phyloP scores from a whole-genome alignment of 2,888 invertebrate genomes.

The Diarsia rubi region DNA sequence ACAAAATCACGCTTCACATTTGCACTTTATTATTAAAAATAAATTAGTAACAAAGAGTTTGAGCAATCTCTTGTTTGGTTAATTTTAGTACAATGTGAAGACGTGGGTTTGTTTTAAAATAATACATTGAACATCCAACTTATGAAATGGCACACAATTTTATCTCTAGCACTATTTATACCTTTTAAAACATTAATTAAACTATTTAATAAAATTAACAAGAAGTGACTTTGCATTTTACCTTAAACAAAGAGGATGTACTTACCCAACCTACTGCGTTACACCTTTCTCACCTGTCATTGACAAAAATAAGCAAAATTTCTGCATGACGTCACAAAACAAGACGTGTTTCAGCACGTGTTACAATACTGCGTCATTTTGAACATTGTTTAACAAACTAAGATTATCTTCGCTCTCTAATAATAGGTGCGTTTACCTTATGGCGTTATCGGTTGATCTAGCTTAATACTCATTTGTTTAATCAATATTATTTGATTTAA shows the following conservation, averaged over 20 bases:
- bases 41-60: conserved; percentile 26
- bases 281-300: conserved; percentile 42
- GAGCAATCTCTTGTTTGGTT: neutral
- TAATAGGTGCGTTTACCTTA: conserved; percentile 27
- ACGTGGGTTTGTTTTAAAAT: conserved; percentile 29
- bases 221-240: neutral
- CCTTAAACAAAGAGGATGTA: conserved; percentile 8
- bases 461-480: neutral
- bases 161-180: neutral
- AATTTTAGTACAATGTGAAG: conserved; percentile 17
- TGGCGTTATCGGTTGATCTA: conserved; percentile 17
- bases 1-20: conserved; percentile 25
- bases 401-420: conserved; percentile 40
- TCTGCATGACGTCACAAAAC: conserved; percentile 55
- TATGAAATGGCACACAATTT: conserved; percentile 7
- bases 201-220: neutral
- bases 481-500: neutral
- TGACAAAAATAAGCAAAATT: conserved; percentile 54
- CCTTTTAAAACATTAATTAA: neutral
- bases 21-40: conserved; percentile 21
- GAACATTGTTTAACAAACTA: conserved; percentile 56
- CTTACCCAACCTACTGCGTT: conserved; percentile 19
- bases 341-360: conserved; percentile 55
- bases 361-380: conserved; percentile 43
- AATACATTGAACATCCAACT: conserved; percentile 4